Evolutionary conservation across 2,888 invertebrate genomes (phyloP).

Genomic region (Chloroclysta siterata): DNA sequence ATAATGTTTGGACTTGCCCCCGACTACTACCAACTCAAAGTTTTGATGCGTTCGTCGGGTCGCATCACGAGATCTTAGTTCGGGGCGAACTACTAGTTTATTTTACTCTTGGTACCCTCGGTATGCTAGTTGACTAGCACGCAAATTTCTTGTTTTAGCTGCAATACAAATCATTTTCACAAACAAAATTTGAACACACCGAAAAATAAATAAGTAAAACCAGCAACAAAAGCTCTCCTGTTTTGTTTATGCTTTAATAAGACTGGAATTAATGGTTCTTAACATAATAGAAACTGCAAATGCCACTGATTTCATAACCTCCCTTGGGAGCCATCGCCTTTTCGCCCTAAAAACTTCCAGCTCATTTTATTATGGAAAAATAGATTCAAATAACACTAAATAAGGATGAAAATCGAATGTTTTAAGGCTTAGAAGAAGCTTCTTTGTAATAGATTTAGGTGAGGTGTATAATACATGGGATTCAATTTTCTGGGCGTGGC

Average conservation of each 20-base stretch:
- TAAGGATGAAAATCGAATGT: conserved; percentile 50
- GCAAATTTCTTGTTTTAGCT: no score
- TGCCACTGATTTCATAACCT: conserved; percentile 88
- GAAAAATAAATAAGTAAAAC: not conserved
- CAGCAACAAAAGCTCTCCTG: conserved; percentile 62
- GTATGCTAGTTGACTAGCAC: no score
- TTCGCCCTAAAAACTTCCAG: conserved; percentile 75
- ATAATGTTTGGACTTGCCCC: no score
- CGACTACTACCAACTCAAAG: no score
- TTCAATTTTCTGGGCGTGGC: conserved; percentile 85
- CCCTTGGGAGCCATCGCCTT: conserved; percentile 83
- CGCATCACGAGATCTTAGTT: no score
- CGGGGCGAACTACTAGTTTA: no score
- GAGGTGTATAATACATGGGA: conserved; percentile 79
- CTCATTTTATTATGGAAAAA: conserved; percentile 41
- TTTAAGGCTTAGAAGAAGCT: conserved; percentile 51
- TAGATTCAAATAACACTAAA: conserved; percentile 44
- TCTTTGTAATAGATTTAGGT: conserved; percentile 62
- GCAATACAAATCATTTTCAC: no score
- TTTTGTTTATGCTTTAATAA: conserved; percentile 83
- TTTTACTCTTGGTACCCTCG: no score
- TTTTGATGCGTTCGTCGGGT: no score
- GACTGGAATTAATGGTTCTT: conserved; percentile 84
- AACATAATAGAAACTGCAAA: conserved; percentile 87
- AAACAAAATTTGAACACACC: not conserved